Conservation (phyloP, 2,888 invertebrate species). For the Papilio demoleus region DNA sequence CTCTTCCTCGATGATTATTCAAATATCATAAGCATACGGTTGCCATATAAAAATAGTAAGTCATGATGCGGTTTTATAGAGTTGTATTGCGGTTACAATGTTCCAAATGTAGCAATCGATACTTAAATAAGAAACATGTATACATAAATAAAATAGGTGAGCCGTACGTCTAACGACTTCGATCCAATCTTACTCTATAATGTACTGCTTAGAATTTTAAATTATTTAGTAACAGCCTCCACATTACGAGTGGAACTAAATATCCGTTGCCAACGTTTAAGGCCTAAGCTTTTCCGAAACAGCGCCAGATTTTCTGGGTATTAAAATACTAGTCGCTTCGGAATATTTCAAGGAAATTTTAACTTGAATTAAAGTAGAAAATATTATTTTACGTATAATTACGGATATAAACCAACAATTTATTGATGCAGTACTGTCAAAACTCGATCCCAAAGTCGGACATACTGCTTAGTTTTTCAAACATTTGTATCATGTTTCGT, state of each 20-base stretch:
- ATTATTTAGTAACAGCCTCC: too few species aligned
- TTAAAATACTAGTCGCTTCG: too few species aligned
- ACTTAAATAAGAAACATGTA: constrained; percentile 5
- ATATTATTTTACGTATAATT: too few species aligned
- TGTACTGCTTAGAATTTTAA: background rate
- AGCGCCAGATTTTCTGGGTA: too few species aligned
- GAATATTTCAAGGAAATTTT: too few species aligned
- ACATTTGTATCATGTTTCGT: constrained; percentile 10
- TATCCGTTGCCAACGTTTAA: background rate
- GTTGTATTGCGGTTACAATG: constrained; percentile 11
- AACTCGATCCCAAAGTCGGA: background rate
- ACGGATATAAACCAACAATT: too few species aligned
- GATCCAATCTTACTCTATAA: background rate
- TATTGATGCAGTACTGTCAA: background rate
- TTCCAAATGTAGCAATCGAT: constrained; percentile 3
- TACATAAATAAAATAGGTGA: constrained; percentile 10
- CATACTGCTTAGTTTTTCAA: background rate
- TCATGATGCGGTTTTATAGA: constrained; percentile 12
- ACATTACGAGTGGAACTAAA: background rate
- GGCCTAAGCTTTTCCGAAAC: background rate
- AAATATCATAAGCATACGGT: background rate
- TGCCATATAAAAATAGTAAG: constrained; percentile 3
- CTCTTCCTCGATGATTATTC: background rate
- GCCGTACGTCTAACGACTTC: background rate
- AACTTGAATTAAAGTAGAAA: too few species aligned